Base-by-base conservation (phyloP, 2,888 invertebrate genomes). In the Rhogogaster chlorosoma region DNA sequence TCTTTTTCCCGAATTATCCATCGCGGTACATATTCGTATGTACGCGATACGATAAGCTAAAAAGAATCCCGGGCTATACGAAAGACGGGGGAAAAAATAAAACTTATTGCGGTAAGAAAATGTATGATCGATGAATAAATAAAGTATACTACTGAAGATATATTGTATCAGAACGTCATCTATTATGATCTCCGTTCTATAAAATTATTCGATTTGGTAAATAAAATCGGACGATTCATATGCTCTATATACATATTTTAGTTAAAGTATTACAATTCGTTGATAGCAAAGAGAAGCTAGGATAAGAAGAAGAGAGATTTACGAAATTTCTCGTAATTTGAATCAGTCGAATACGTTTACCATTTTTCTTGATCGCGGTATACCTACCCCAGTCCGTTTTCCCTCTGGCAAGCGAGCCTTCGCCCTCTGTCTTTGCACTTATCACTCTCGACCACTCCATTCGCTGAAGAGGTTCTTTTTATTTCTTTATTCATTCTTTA, bases 361-460 rank as follows among this genome's bases (percentile, higher is more conserved):
- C 18, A 61, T 61, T 61, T 61, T 10, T 26, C 26, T 61, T 22
- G 26, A 61, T 61, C 61, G 26, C 61, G n/a, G 32, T 32, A 70
- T 70, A 53, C 53, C 53, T 53, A 53, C 53, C 29, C 29, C 38
- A 38, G 10, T 71, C 53, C 53, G 7, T 71, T 71, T n/a, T n/a
- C n/a, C 70, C n/a, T 36, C 18, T 38, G 12, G 38, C 22, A 42
- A 42, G 38, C 22, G 12, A 73, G 38, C 22, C 26, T 42, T 10
- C 22, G 22, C 26, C 73, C 42, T 73, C 38, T 26, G 42, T 42
- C 73, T 73, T n/a, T 45, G 45, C 42, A 42, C 73, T 73, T 12
- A 73, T 73, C 38, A 73, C 73, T 73, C 38, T 38, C 73, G 42
- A 73, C 38, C 73, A 22, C 73, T 42, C 42, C 26, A 73, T 73